phyloP scores from a whole-genome alignment of 2,113 vertebrate species.

The Protobothrops mucrosquamatus region DNA sequence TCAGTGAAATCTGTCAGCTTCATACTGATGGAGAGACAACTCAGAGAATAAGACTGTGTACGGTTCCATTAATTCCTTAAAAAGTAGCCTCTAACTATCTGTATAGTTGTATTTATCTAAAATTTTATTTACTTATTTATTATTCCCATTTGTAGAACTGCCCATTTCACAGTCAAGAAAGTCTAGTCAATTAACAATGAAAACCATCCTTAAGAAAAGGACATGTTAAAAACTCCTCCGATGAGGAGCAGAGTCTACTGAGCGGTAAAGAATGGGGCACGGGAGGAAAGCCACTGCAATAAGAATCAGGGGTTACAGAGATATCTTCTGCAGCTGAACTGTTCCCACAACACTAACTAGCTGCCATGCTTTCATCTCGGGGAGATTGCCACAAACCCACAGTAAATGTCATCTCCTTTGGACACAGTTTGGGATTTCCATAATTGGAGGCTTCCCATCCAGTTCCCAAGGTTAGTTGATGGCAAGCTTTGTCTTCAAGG shows the following conservation, averaged over 20 bases:
- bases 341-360: neutral
- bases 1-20: neutral
- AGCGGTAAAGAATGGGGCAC: neutral
- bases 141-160: neutral
- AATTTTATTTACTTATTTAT: neutral
- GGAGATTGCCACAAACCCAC: neutral
- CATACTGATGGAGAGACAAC: neutral
- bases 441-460: neutral
- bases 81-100: neutral
- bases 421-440: neutral
- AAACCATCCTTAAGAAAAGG: neutral
- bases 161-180: neutral
- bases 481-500: neutral
- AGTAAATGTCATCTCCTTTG: neutral
- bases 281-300: neutral
- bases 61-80: neutral
- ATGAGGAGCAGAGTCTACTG: neutral
- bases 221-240: neutral
- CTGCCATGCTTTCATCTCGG: neutral
- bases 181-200: neutral
- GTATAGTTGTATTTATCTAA: neutral
- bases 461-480: neutral
- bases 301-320: neutral
- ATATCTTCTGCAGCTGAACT: neutral
- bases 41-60: neutral